Conservation (phyloP, 2,113 vertebrate species). For the Nematolebias whitei region DNA sequence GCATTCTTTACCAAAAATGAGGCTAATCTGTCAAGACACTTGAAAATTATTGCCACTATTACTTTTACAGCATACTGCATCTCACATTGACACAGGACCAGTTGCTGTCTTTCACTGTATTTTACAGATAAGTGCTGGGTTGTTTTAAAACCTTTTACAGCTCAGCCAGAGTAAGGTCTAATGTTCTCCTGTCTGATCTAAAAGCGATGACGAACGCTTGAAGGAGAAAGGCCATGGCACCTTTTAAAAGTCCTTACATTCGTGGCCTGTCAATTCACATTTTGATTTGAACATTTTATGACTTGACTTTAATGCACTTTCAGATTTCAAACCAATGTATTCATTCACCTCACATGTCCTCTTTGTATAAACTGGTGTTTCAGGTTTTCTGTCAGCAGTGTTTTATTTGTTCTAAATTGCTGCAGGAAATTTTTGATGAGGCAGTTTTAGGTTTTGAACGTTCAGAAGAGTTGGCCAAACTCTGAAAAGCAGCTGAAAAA, state of each 20-base stretch:
- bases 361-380: conserved; percentile 8
- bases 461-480: not conserved
- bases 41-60: not conserved
- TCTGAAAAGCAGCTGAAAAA: not conserved
- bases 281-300: conserved; percentile 20
- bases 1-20: not conserved
- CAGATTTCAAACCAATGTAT: conserved; percentile 10
- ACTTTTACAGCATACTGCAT: not conserved
- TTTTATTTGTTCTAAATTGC: conserved; percentile 16
- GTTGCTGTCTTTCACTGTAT: conserved; percentile 10
- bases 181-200: conserved; percentile 12
- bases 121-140: conserved; percentile 3
- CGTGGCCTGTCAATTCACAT: conserved; percentile 28
- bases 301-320: conserved; percentile 21
- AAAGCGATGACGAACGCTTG: conserved; percentile 11
- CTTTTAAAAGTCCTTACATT: conserved; percentile 27
- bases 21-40: not conserved
- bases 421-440: conserved; percentile 5
- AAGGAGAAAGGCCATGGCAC: conserved; percentile 11
- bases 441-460: conserved; percentile 4
- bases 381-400: not conserved
- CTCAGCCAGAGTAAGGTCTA: conserved; percentile 15
- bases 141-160: conserved; percentile 24
- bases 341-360: conserved; percentile 9
- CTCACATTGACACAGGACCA: not conserved